Evolutionary conservation across 2,797 vertebrate genomes (phyloP), one percentile per base, ranked within the genome.

Genomic region (Percopsis omiscomaycus): DNA sequence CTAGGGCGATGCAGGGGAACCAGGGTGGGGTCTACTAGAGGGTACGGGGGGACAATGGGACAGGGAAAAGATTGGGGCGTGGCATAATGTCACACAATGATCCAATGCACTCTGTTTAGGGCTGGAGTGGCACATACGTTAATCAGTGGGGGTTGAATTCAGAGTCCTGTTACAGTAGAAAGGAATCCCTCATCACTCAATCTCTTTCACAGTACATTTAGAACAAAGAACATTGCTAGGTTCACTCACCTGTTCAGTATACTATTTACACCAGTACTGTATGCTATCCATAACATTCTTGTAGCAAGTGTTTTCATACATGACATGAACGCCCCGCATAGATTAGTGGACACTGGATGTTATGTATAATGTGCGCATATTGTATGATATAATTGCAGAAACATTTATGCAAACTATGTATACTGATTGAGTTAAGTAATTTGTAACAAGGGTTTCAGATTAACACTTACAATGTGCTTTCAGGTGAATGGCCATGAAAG

Each of bases 21-120:
- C 68, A 82, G 68, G 58, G 32, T 54, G 52, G 42, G 50, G 63
- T 12, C 46, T 60, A 16, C 11, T 30, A 50, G 29, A 30, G 51
- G 8, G 29, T 22, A 54, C 42, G 50, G 59, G 65, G 64, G 69
- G 66, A 55, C 61, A 71, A 69, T 29, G 48, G 65, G 59, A 64
- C 37, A 61, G 75, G 70, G 69, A 60, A 64, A 28, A 67, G 67
- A 63, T 72, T 52, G 62, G 61, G 73, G 71, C 59, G 75, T 64
- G 67, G 54, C 68, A 81, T 74, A 67, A 73, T 84, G 80, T 85
- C 68, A 69, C 75, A 77, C 75, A 77, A 83, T 73, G 78, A 84
- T 82, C 75, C 82, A 90, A 88, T 82, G 87, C 88, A 87, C 90
- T 92, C 87, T 73, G 77, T 86, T 79, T 71, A 81, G 82, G 84